phyloP scores from a whole-genome alignment of 2,888 invertebrate species.

The Molanna angustata region DNA sequence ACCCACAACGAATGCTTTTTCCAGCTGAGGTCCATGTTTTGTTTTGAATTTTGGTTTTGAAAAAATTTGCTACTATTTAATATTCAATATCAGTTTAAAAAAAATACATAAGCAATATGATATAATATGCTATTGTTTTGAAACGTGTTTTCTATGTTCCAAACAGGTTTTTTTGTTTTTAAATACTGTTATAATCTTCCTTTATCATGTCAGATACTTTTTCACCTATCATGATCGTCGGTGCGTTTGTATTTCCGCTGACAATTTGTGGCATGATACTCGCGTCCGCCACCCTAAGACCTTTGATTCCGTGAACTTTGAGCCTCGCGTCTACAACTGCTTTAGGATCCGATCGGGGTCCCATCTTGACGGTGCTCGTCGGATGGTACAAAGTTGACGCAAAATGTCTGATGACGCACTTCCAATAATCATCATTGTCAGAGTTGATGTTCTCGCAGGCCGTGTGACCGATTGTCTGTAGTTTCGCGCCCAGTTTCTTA shows the following conservation, averaged over 20 bases:
- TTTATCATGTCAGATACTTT: slow-evolving; percentile 64
- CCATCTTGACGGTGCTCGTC: slow-evolving; percentile 64
- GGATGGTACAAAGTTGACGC: slow-evolving; percentile 64
- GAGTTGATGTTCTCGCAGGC: slow-evolving; percentile 35
- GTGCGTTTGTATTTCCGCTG: slow-evolving; percentile 61
- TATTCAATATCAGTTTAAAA: too few species aligned
- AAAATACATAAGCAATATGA: too few species aligned
- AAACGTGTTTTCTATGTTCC: too few species aligned
- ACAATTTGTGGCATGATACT: slow-evolving; percentile 64
- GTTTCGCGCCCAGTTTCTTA: slow-evolving; percentile 8
- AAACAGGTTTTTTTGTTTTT: too few species aligned
- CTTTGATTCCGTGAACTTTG: slow-evolving; percentile 51
- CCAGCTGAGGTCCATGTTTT: too few species aligned
- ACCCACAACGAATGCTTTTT: too few species aligned
- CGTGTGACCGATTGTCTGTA: slow-evolving; percentile 15
- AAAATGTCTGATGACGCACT: slow-evolving; percentile 43
- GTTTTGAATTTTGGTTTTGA: too few species aligned
- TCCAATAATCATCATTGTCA: slow-evolving; percentile 50
- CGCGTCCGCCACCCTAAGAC: slow-evolving; percentile 61
- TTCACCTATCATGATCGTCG: slow-evolving; percentile 64
- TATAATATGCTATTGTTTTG: too few species aligned
- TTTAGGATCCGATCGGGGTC: slow-evolving; percentile 42
- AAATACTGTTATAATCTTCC: too few species aligned
- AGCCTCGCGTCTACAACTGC: slow-evolving; percentile 59
- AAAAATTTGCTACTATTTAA: too few species aligned